Base-by-base conservation (phyloP, 2,888 invertebrate genomes). In the Epinotia brunnichana region DNA sequence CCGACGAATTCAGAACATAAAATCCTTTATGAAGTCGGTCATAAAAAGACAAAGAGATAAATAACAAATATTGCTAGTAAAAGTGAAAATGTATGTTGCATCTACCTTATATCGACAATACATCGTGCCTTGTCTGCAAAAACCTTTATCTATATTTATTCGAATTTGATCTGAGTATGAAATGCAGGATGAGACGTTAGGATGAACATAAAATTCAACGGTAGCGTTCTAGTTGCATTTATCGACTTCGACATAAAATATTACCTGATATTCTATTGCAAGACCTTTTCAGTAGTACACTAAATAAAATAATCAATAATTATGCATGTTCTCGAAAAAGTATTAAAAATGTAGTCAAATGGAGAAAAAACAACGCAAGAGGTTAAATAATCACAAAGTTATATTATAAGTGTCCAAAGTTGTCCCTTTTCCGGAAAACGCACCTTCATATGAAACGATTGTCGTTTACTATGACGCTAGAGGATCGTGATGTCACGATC, bases 151-250 rank as follows among this genome's bases (percentile, higher is more conserved):
- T 66, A 66, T 66, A 66, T 70, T 53, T 66, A 60, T 64, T 53
- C 19, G 41, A 60, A 61, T 67, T 60, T 41, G 56, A 71, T 70
- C 70, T 59, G 51, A 48, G 59, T 59, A 70, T 70, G 64, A 66
- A 66, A 64, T 59, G 64, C 66, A 71, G 71, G 71, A 64, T 13
- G 53, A 60, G 53, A 61, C 19, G 61, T 44, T 39, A 61, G 67
- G 66, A 72, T 72, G 60, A 72, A 54, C 71, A 72, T 72, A 72
- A 72, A 72, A 61, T 72, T 41, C 67, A 17, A 72, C 35, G 54
- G 19, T 24, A 10, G 41, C 15, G 15, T 51, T 51, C 29, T n/a
- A 56, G 59, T 17, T 72, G 71, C 60, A 61, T 71, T 60, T 60
- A 71, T 67, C 48, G 17, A 48, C 11, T 59, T 64, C 39, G 4